Percentiles rank a stretch among this genome's conserved stretches.
Conservation (phyloP, 2,888 invertebrate genomes). For the Rhagophthalmus giganteus region DNA sequence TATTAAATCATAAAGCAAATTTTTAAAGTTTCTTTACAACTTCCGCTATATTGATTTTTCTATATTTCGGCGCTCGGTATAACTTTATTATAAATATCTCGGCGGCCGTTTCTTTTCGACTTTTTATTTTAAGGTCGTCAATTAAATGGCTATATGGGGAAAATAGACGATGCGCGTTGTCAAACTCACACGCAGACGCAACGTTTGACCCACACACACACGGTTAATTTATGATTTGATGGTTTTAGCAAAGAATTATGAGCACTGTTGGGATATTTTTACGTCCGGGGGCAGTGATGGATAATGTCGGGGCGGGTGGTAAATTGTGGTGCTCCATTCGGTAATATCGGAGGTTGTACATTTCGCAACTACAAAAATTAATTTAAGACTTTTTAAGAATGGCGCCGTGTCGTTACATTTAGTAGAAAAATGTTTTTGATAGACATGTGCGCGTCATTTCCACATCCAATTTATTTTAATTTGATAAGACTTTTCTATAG, state of each 20-base stretch:
- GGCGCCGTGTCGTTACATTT: no score
- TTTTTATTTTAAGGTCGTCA: no score
- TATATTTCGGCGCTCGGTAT: no score
- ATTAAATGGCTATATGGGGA: no score
- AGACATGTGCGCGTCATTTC: slow-evolving; percentile 12
- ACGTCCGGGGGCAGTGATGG: slow-evolving; percentile 7
- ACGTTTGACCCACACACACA: slow-evolving; percentile 8
- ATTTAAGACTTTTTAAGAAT: background rate
- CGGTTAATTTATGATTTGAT: slow-evolving; percentile 9
- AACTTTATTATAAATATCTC: no score
- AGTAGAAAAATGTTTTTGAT: background rate
- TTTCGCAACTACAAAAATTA: background rate
- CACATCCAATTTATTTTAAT: slow-evolving; percentile 12
- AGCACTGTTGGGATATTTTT: slow-evolving; percentile 12
- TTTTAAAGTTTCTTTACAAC: no score
- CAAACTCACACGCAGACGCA: background rate
- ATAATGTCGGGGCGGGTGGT: slow-evolving; percentile 5
- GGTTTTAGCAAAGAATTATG: slow-evolving; percentile 15
- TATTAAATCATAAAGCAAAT: no score
- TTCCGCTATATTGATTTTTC: no score
- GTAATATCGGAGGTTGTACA: background rate
- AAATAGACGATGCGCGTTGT: no score
- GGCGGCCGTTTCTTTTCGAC: no score
- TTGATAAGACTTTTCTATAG: slow-evolving; percentile 14
- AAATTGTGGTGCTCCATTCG: slow-evolving; percentile 4